These are phyloP conservation scores for Prietella phreatophila DNA, from an alignment of 2,113 vertebrate genomes.

Conservation along the genomic window DNA sequence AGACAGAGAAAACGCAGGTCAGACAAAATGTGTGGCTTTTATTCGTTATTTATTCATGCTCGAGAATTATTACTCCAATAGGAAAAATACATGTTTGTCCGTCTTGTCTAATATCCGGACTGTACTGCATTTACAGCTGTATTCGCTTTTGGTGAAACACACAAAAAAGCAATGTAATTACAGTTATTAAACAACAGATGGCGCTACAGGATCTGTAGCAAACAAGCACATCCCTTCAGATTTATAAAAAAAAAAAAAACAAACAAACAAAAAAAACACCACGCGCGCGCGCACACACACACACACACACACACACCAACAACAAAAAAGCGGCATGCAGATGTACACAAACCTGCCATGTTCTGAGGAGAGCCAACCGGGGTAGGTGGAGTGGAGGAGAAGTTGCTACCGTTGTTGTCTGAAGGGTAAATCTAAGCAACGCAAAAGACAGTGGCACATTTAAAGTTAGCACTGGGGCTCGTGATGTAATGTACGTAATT, in stretches of 20 bases:
- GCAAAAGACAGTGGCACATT: conserved; percentile 33
- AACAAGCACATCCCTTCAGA: background rate
- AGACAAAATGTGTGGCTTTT: too few species aligned
- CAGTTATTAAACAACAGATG: conserved; percentile 58
- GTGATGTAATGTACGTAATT: too few species aligned
- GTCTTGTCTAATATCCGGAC: background rate
- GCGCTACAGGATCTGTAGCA: conserved; percentile 45
- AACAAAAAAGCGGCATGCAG: background rate
- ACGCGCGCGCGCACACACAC: too few species aligned
- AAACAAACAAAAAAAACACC: background rate
- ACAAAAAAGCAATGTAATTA: background rate
- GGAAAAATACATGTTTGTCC: background rate
- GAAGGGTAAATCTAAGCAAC: conserved; percentile 88
- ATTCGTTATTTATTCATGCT: too few species aligned
- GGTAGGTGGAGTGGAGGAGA: conserved; percentile 89
- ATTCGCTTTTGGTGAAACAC: background rate
- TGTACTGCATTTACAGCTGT: background rate
- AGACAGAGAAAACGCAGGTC: too few species aligned
- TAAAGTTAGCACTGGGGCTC: background rate
- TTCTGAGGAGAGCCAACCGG: conserved; percentile 92
- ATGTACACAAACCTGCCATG: conserved; percentile 79
- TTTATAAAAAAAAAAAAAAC: background rate
- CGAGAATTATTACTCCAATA: background rate
- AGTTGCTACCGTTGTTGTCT: conserved; percentile 89
- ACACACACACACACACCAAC: too few species aligned